Base-by-base conservation (phyloP, 2,113 vertebrate species). In the Forbesichthys papilliferus region DNA sequence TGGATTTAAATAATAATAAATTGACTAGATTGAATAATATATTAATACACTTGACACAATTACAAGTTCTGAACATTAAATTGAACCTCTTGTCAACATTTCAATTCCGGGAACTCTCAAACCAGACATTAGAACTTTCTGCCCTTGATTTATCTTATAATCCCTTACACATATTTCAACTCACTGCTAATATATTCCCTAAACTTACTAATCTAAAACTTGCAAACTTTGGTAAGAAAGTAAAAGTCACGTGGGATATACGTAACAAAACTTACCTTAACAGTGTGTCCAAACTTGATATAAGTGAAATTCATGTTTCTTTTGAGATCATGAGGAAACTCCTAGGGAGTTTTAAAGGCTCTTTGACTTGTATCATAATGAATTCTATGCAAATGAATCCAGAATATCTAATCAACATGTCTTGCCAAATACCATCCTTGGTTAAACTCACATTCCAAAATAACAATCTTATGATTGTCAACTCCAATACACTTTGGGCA, bases 381-480 rank as follows among this genome's bases (percentile, higher is more conserved):
- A 84, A 86, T 34, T 9, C 68, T 16, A 86, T 91, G 67, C 34
- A 52, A 49, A 5, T 36, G 0, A 65, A 76, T 34, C 65, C 85
- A 1, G 47, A 51, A 14, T 54, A 13, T 16, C 68, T 94, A n/a
- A 77, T 92, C 46, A 84, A 83, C 46, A 47, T 88, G 33, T 84
- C 90, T 73, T 95, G 93, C 72, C 69, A 83, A 48, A 81, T 92
- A 64, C 87, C 90, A 60, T 79, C 84, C 0, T 16, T 90, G 65
- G 84, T 73, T 8, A 52, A 33, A 3, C 69, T 94, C 53, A 70
- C 87, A 5, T 72, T 93, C 56, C 67, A 58, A 55, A 0, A 3
- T 5, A 93, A 93, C 84, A 74, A 71, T 5, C 84, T 95, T 5
- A 58, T 5, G 36, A 16, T 5, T 1, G 53, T 95, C 3, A 0